Conservation (phyloP, 1,140 invertebrate species). For the Drosophila repleta region DNA sequence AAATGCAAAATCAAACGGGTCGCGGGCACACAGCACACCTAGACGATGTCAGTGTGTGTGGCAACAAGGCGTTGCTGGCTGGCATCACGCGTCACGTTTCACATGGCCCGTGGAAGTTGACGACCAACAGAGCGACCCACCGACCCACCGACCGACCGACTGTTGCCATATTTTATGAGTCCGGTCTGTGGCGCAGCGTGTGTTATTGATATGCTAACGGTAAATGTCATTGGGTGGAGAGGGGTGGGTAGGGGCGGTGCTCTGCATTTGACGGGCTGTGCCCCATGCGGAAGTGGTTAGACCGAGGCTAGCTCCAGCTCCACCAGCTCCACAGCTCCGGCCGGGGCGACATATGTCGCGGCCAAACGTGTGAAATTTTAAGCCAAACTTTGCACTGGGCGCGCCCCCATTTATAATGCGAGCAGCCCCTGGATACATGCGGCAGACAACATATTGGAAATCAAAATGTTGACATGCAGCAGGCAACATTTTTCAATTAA, state of each 20-base stretch:
- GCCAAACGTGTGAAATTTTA: slow-evolving; percentile 76
- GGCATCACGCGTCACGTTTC: slow-evolving; percentile 62
- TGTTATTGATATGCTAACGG: slow-evolving; percentile 83
- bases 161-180: slow-evolving; percentile 78
- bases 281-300: slow-evolving; percentile 72
- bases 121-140: slow-evolving; percentile 27
- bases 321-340: slow-evolving; percentile 6
- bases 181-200: slow-evolving; percentile 53
- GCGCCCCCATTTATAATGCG: slow-evolving; percentile 57
- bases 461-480: slow-evolving; percentile 77
- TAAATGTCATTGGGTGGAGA: slow-evolving; percentile 56
- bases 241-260: slow-evolving; percentile 5
- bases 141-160: slow-evolving; percentile 47
- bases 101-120: slow-evolving; percentile 65
- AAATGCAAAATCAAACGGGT: slow-evolving; percentile 77
- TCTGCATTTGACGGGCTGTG: slow-evolving; percentile 66
- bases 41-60: slow-evolving; percentile 9
- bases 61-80: slow-evolving; percentile 13
- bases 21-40: slow-evolving; percentile 32
- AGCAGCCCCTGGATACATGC: slow-evolving; percentile 20
- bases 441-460: slow-evolving; percentile 73
- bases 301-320: slow-evolving; percentile 7
- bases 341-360: slow-evolving; percentile 64
- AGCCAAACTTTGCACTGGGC: slow-evolving; percentile 53
- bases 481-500: slow-evolving; percentile 77